Base-by-base conservation (phyloP, 1,140 invertebrate genomes). In the Steinernema khuongi region DNA sequence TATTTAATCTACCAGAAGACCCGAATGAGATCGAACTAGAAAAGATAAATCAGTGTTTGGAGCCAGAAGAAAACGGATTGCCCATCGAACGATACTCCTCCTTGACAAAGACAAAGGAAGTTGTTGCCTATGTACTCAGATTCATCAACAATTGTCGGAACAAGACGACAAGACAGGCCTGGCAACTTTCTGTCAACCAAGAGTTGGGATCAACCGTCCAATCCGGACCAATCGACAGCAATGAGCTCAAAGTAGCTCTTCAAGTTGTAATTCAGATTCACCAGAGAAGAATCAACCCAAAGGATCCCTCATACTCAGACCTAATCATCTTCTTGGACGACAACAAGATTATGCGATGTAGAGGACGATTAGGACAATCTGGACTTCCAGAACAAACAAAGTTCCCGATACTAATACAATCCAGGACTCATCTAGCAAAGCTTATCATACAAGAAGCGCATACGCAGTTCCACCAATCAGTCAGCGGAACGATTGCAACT, bases 361-460 rank as follows among this genome's bases (percentile, higher is more conserved):
- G 31, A 18, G 73, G 73, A 41, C 11, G 69, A 29, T 18, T 74
- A 1, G 44, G 67, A 18, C 66, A 74, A 1, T 11, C 71, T 1
- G 73, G 73, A 60, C 26, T 74, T 2, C 19, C 1, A 1, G 4
- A 73, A 26, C 19, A 41, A 28, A 31, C 67, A 2, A 74, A 74
- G 28, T 22, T 36, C n/a, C 73, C 73, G 0, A 74, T 73, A 26
- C 69, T 74, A 2, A 28, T 74, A 14, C 17, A 31, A 18, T 22
- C 18, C 11, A 32, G 66, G 4, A 18, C 1, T 4, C 26, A 32
- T 19, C 32, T 74, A 7, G 69, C 73, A 30, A 74, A 50, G 26
- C 43, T 74, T 1, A 74, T 74, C 29, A 66, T 74, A 2, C 19
- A n/a, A 19, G 71, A 74, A 31, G 70, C 44, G 17, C 73, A 74